phyloP scores from a whole-genome alignment of 2,888 invertebrate genomes.

The Mactromeris polynyma region DNA sequence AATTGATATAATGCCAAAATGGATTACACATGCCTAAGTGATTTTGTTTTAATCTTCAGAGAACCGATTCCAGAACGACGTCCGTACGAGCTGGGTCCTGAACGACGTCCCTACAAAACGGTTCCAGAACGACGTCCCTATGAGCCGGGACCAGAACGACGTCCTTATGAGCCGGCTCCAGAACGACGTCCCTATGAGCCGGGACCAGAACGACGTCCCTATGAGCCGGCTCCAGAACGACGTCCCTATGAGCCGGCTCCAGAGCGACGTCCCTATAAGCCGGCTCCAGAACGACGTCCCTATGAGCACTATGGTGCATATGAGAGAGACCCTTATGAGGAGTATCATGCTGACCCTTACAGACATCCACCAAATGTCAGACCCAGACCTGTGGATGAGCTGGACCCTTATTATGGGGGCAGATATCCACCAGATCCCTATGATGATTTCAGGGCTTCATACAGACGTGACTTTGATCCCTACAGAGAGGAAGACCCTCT shows the following conservation, averaged over 20 bases:
- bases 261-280: background rate
- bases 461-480: constrained; percentile 52
- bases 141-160: background rate
- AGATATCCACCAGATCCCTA: constrained; percentile 7
- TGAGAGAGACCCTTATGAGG: background rate
- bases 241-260: background rate
- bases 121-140: background rate
- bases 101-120: too few species aligned
- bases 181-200: background rate
- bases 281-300: background rate
- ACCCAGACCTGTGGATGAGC: constrained; percentile 8
- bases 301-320: background rate
- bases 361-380: background rate
- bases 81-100: background rate
- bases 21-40: too few species aligned
- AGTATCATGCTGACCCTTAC: background rate
- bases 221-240: too few species aligned
- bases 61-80: background rate
- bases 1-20: too few species aligned
- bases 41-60: background rate
- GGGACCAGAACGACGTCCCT: too few species aligned
- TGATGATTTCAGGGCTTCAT: constrained; percentile 42
- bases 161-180: background rate
- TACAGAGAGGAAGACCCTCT: constrained; percentile 40
- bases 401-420: constrained; percentile 12